Evolutionary conservation across 2,888 invertebrate species (phyloP), one percentile per base, ranked within the genome.

Genomic region (Pyrrhosoma nymphula): DNA sequence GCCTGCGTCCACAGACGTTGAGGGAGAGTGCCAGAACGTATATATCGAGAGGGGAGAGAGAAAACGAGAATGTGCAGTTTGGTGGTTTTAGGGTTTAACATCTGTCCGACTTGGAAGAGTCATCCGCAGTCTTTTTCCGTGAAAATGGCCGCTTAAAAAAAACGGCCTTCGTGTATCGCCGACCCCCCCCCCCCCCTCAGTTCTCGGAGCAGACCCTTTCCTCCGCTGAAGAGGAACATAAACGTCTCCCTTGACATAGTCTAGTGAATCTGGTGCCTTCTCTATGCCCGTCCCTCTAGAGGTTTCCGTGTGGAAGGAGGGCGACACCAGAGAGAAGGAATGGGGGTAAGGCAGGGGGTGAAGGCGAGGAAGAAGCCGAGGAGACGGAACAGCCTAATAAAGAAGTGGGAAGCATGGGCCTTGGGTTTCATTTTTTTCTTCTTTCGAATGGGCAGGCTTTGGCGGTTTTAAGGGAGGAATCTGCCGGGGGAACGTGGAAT

Each of bases 301-400:
- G 82, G 69, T 47, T 47, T 8, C 47, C 8, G 47, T 47, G n/a
- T n/a, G 69, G 26, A n/a, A 26, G 69, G 10, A 69, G 69, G n/a
- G 69, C n/a, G 69, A n/a, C 26, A 69, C 60, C 26, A n/a, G 69
- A 26, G 16, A 35, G 10, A 69, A 20, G n/a, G n/a, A n/a, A 47
- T 47, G n/a, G n/a, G 69, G n/a, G 3, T n/a, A n/a, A 3, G 69
- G 69, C 12, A 69, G n/a, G n/a, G 69, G 12, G 23, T 69, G n/a
- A n/a, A 14, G 10, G 69, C n/a, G 14, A 69, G 16, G 30, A 35
- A n/a, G 82, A 35, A 82, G 30, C 35, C 82, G 82, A 47, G 47
- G 82, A 82, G 82, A 82, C 35, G 82, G 35, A 82, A 82, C 82
- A 82, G 82, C 82, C 82, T 82, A 82, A 82, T 82, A 82, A 82